Evolutionary conservation across 2,797 vertebrate species (phyloP), one percentile per base, ranked within the genome.

Genomic region (Hylomyscus alleni): DNA sequence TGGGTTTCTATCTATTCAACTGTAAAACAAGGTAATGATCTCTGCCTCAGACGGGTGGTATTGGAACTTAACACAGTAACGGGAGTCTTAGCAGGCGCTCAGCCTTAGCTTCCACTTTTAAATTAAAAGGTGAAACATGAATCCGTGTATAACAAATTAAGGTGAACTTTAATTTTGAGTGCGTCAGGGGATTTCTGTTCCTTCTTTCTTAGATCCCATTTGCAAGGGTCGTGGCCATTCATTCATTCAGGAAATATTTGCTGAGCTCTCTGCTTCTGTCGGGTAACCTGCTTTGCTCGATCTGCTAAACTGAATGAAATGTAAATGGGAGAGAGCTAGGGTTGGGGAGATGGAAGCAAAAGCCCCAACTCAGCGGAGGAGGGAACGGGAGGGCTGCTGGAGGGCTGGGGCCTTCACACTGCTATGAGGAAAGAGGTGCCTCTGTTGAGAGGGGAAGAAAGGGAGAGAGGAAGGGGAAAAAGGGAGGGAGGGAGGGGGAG

Each of bases 171-270:
- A 85, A 95, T 95, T 91, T 89, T 73, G 81, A 60, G 37, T 50
- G 52, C 54, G 31, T 78, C 20, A 10, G 83, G 93, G 62, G 60
- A 96, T 94, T 80, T 95, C 89, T 58, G 91, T 91, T 65, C 22
- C 69, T 91, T 62, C 31, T 93, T 94, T 91, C 67, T 89, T 82
- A 44, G 84, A 92, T 96, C 65, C 47, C 31, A 77, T 95, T 92
- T 92, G 54, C 67, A 69, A 94, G 87, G 84, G 81, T 91, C 50
- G 50, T 72, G 50, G 29, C 80, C 54, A 75, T 83, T 95, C 58
- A 91, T 7, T 96, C 89, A 85, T 78, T 95, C 92, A 95, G 78
- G 40, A 95, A 96, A 58, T 34, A 81, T 94, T 93, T 96, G 81
- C 90, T 88, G 92, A 95, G 93, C 26, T 83, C 65, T 34, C 91